Conservation (phyloP, 2,113 vertebrate genomes). For the Chunga burmeisteri region DNA sequence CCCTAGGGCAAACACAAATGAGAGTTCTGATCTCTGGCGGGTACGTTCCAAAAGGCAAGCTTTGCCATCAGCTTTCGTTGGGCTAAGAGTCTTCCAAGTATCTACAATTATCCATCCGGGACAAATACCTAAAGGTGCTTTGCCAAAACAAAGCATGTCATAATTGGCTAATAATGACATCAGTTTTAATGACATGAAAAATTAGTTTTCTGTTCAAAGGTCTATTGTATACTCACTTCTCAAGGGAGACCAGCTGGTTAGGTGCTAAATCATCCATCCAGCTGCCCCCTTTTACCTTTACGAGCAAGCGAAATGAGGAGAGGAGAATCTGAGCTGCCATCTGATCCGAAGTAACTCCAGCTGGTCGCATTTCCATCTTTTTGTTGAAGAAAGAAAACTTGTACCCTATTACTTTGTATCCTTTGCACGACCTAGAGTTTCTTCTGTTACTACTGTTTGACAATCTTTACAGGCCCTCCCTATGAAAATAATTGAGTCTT, state of each 20-base stretch:
- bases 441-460: not conserved
- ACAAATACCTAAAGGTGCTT: not conserved
- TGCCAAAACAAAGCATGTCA: not conserved
- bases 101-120: not conserved
- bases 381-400: not conserved
- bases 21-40: not conserved
- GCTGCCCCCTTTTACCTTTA: not conserved
- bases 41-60: not conserved
- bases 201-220: not conserved
- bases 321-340: not conserved
- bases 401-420: not conserved
- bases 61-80: not conserved
- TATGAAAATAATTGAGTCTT: not conserved
- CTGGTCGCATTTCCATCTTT: not conserved
- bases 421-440: not conserved
- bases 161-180: not conserved
- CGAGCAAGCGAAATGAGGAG: rapidly evolving
- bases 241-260: not conserved
- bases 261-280: not conserved
- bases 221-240: not conserved
- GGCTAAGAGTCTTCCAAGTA: not conserved
- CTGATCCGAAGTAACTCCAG: not conserved
- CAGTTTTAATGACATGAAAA: not conserved
- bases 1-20: not conserved
- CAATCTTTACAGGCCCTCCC: not conserved